Percentiles rank a stretch among this genome's conserved stretches.
Conservation (phyloP, 1,140 invertebrate genomes). For the Lordiphosa stackelbergi region DNA sequence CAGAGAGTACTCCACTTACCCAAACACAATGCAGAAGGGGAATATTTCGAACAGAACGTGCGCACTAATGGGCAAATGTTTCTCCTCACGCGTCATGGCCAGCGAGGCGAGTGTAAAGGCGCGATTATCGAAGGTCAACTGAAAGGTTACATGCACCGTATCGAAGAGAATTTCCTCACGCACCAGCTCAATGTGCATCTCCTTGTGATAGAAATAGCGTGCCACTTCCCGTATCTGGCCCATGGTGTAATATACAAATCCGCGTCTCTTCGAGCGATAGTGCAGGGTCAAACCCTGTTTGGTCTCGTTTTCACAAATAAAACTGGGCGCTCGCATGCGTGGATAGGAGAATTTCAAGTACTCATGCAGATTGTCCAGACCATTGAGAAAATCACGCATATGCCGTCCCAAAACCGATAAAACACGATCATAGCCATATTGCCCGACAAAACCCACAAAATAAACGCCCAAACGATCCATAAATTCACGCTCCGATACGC, state of each 20-base stretch:
- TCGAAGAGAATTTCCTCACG: slow-evolving; percentile 91
- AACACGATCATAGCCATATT: slow-evolving; percentile 95
- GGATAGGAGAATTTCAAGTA: slow-evolving; percentile 98
- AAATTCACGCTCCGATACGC: slow-evolving; percentile 90
- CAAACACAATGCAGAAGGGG: slow-evolving; percentile 97
- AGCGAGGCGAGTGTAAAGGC: slow-evolving; percentile 89
- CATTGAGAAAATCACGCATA: slow-evolving; percentile 97
- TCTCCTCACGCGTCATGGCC: slow-evolving; percentile 90
- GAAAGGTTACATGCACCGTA: slow-evolving; percentile 95
- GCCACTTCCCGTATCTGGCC: slow-evolving; percentile 96
- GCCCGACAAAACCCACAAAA: slow-evolving; percentile 93
- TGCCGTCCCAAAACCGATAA: slow-evolving; percentile 93
- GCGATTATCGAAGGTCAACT: slow-evolving; percentile 95
- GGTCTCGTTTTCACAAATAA: slow-evolving; percentile 97
- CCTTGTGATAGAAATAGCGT: slow-evolving; percentile 93
- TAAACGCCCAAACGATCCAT: slow-evolving; percentile 94
- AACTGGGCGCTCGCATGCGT: slow-evolving; percentile 92
- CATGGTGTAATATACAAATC: slow-evolving; percentile 97
- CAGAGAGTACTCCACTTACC: slow-evolving; percentile 79
- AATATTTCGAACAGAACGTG: slow-evolving; percentile 97
- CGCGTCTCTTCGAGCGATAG: slow-evolving; percentile 93
- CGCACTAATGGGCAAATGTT: slow-evolving; percentile 90
- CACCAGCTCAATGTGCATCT: slow-evolving; percentile 93
- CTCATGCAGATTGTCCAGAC: slow-evolving; percentile 97
- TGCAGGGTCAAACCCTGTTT: slow-evolving; percentile 93